These are phyloP conservation scores for Ciconia stormi DNA, from an alignment of 2,113 vertebrate genomes.

Conservation along the genomic window DNA sequence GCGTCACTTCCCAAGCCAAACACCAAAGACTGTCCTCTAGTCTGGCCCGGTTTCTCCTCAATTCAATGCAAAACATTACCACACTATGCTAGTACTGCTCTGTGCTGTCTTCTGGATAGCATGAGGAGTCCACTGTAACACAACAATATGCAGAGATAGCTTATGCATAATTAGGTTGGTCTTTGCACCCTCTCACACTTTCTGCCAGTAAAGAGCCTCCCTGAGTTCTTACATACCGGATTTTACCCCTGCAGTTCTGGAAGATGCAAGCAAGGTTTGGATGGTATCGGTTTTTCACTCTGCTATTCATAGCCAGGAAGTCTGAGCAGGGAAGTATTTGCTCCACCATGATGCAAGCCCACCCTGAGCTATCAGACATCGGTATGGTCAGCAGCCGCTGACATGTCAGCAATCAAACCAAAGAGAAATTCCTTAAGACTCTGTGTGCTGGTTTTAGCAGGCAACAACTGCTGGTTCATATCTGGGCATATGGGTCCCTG, in stretches of 20 bases:
- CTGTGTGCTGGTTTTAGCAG: neutral
- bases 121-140: neutral
- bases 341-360: fast-evolving
- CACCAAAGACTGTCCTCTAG: neutral
- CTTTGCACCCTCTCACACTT: neutral
- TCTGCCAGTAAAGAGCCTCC: neutral
- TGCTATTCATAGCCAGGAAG: neutral
- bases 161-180: neutral
- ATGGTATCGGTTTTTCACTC: neutral
- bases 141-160: neutral
- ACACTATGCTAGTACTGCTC: neutral
- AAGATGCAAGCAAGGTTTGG: neutral
- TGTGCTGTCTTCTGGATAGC: neutral
- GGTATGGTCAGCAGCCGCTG: neutral
- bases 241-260: neutral
- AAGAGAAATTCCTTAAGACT: neutral
- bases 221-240: fast-evolving
- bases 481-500: neutral
- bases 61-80: neutral
- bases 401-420: neutral
- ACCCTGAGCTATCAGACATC: neutral
- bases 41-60: neutral
- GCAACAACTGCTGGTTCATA: neutral
- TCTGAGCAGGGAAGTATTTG: neutral
- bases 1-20: neutral